Percentiles rank a stretch among this genome's conserved stretches.
Evolutionary conservation across 2,797 vertebrate genomes (phyloP).

Genomic region (Sebastes trivittatus): DNA sequence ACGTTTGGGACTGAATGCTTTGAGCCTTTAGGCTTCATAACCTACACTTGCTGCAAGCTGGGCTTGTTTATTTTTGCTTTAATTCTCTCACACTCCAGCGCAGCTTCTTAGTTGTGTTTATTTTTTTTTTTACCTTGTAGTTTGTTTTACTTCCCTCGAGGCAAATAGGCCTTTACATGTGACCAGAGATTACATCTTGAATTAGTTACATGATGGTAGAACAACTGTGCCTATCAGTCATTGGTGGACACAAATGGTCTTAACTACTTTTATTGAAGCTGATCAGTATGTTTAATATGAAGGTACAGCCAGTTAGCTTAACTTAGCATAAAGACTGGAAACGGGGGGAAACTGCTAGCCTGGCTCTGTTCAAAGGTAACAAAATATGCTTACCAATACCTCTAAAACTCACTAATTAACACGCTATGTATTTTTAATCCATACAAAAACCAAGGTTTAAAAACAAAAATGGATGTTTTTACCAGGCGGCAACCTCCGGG

Average conservation of each 20-base stretch:
- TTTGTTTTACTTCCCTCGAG: constrained; percentile 76
- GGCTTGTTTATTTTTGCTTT: constrained; percentile 80
- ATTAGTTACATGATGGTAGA: constrained; percentile 60
- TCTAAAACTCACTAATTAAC: neutral
- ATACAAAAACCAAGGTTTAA: neutral
- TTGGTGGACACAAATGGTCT: neutral
- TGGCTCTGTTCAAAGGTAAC: neutral
- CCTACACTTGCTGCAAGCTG: constrained; percentile 61
- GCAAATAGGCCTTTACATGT: constrained; percentile 64
- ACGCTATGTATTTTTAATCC: neutral
- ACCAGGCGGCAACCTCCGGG: too few species aligned
- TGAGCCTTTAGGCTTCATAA: constrained; percentile 68
- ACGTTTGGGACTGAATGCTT: constrained; percentile 64
- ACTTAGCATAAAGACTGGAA: neutral
- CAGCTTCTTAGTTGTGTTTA: constrained; percentile 70
- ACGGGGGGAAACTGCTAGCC: neutral
- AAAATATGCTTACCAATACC: neutral
- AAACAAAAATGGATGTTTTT: neutral
- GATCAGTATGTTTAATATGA: neutral
- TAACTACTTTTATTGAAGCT: neutral
- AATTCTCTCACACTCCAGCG: constrained; percentile 72
- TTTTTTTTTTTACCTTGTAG: constrained; percentile 66
- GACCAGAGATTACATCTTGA: constrained; percentile 70
- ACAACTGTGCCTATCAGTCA: constrained; percentile 61
- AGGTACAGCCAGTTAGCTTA: neutral